phyloP scores from a whole-genome alignment of 2,113 vertebrate species.

The Dascyllus trimaculatus region DNA sequence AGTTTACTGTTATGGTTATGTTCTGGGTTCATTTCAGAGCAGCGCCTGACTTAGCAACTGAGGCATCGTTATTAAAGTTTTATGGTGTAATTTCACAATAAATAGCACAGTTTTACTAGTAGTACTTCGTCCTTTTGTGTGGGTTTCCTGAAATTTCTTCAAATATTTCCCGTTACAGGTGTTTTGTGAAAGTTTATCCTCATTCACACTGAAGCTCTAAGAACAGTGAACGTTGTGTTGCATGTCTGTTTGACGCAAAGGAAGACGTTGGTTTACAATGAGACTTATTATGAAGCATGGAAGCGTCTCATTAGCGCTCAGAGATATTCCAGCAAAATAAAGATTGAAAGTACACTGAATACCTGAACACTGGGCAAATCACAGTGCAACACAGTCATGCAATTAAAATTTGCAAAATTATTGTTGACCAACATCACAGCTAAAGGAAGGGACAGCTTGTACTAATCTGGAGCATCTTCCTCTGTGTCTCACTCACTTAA shows the following conservation, averaged over 20 bases:
- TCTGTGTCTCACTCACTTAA: neutral
- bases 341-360: neutral
- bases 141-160: too few species aligned
- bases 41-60: neutral
- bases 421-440: neutral
- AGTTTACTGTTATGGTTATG: constrained; percentile 7
- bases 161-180: too few species aligned
- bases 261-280: too few species aligned
- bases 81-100: neutral
- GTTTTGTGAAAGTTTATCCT: too few species aligned
- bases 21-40: constrained; percentile 16
- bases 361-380: neutral
- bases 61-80: neutral
- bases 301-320: neutral
- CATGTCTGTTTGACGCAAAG: too few species aligned
- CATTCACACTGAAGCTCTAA: too few species aligned
- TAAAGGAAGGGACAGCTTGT: neutral
- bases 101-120: neutral
- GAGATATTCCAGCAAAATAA: neutral
- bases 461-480: neutral
- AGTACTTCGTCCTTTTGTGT: neutral
- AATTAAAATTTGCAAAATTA: neutral
- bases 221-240: too few species aligned
- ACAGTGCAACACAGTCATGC: neutral
- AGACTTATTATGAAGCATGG: neutral